Percentiles rank a stretch among this genome's conserved stretches.
These are phyloP conservation scores for Danaus chrysippus DNA, from an alignment of 2,888 invertebrate species.

Conservation along the genomic window DNA sequence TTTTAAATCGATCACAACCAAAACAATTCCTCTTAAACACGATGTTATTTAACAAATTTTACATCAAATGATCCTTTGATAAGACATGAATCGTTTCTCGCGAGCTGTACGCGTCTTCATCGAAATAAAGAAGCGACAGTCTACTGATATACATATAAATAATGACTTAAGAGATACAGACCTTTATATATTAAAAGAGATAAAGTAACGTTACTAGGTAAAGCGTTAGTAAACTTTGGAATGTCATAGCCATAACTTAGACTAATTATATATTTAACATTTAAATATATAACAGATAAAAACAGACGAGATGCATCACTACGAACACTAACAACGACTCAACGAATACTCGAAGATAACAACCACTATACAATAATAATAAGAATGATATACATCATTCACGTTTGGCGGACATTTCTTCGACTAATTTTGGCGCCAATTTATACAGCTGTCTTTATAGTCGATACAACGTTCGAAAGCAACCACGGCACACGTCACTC, in stretches of 20 bases:
- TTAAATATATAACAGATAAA: conserved; percentile 59
- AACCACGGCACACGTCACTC: not conserved
- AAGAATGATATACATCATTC: not conserved
- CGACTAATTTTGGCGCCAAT: not conserved
- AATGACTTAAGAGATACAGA: not conserved
- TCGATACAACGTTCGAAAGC: not conserved
- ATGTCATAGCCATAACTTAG: conserved; percentile 65
- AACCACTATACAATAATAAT: not conserved
- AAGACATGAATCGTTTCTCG: conserved; percentile 24
- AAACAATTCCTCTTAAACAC: conserved; percentile 39
- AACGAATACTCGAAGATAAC: conserved; percentile 4
- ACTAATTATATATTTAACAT: conserved; percentile 65
- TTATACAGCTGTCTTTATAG: not conserved
- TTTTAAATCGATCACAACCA: conserved; percentile 71
- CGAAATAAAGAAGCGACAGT: conserved; percentile 63
- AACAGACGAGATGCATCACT: conserved; percentile 9
- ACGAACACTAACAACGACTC: conserved; percentile 1
- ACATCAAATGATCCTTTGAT: conserved; percentile 11
- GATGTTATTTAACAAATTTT: too few relatives aligned
- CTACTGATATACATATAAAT: conserved; percentile 15
- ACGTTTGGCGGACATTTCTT: not conserved
- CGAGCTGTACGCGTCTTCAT: conserved; percentile 52
- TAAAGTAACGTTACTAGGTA: conserved; percentile 28
- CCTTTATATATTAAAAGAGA: not conserved
- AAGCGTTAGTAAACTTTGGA: conserved; percentile 55